A percentile compares a stretch with the other conserved stretches of the same genome.
These are phyloP conservation scores for Tetramorium bicarinatum DNA, from an alignment of 2,888 invertebrate species.

Conservation along the genomic window DNA sequence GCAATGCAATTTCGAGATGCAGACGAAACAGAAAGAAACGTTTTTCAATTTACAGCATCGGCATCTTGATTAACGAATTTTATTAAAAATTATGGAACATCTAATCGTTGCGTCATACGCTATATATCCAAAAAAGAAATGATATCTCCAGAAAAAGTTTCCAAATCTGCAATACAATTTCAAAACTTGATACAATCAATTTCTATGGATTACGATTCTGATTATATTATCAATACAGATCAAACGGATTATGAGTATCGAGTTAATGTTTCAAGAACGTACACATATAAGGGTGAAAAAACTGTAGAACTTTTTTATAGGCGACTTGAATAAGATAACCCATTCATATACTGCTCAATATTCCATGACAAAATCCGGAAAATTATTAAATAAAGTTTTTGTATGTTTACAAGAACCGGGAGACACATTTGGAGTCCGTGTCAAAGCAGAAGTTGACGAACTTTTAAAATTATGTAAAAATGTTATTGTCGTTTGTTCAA, in stretches of 20 bases:
- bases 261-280: slow-evolving; percentile 12
- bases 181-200: too few relatives aligned
- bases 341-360: slow-evolving; percentile 62
- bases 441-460: slow-evolving; percentile 52
- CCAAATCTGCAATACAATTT: too few relatives aligned
- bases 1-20: too few relatives aligned
- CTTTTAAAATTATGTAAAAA: slow-evolving; percentile 57
- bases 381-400: slow-evolving; percentile 55
- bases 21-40: too few relatives aligned
- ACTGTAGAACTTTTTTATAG: not conserved
- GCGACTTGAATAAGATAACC: slow-evolving; percentile 8
- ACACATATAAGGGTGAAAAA: not conserved
- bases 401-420: slow-evolving; percentile 57
- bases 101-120: too few relatives aligned
- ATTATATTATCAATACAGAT: too few relatives aligned
- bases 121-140: too few relatives aligned
- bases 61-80: too few relatives aligned
- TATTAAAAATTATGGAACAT: too few relatives aligned
- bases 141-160: too few relatives aligned
- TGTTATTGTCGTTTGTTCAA: slow-evolving; percentile 61
- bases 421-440: slow-evolving; percentile 33
- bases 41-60: too few relatives aligned
- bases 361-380: slow-evolving; percentile 52
- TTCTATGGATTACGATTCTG: too few relatives aligned
- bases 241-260: not conserved